phyloP scores from a whole-genome alignment of 2,113 vertebrate genomes.

The Sylvia atricapilla region DNA sequence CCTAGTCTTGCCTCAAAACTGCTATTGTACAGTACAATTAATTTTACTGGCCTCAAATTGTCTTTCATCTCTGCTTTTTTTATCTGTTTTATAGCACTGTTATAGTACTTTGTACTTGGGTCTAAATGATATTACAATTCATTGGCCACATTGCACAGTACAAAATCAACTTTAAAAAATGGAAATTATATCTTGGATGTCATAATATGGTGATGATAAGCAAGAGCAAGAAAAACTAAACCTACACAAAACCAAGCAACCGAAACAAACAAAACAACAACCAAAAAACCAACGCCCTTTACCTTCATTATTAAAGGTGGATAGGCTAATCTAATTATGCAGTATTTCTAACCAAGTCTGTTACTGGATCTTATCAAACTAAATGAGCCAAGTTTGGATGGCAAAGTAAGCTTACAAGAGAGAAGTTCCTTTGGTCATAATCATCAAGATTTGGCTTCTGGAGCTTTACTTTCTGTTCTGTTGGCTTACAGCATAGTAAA shows the following conservation, averaged over 20 bases:
- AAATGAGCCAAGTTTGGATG: neutral
- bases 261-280: no score
- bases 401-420: slow-evolving; percentile 1
- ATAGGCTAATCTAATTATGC: neutral
- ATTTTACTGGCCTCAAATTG: neutral
- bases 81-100: neutral
- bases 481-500: neutral
- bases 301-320: neutral
- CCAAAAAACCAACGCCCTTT: neutral
- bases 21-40: neutral
- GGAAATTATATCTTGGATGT: neutral
- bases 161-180: neutral
- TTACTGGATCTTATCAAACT: slow-evolving; percentile 38
- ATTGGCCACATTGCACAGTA: neutral
- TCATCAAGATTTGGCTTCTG: slow-evolving; percentile 46
- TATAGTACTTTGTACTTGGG: neutral
- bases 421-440: slow-evolving; percentile 43
- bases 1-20: neutral
- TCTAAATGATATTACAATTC: neutral
- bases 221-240: neutral
- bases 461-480: slow-evolving; percentile 43
- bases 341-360: slow-evolving; percentile 10
- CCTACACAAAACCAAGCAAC: neutral
- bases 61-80: neutral
- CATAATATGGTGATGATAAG: neutral